Percentiles rank a stretch among this genome's conserved stretches.
Conservation (phyloP, 2,113 vertebrate genomes). For the Urocolius indicus region DNA sequence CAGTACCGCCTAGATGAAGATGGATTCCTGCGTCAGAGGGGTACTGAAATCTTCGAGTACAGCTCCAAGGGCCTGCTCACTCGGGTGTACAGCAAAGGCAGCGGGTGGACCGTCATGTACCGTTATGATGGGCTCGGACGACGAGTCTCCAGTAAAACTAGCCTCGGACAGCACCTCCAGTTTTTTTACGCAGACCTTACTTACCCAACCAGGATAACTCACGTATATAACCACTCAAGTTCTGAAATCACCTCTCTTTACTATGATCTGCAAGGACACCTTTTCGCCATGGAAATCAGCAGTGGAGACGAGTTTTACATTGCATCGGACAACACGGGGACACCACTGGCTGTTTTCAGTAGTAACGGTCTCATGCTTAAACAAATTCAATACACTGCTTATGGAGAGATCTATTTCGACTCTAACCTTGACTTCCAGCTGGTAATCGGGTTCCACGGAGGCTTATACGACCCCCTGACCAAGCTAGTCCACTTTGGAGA, state of each 20-base stretch:
- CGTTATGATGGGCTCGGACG: conserved; percentile 94
- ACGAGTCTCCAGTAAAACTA: conserved; percentile 93
- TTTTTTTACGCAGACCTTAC: conserved; percentile 97
- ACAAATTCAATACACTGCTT: conserved; percentile 97
- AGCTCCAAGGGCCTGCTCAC: conserved; percentile 96
- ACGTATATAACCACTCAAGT: conserved; percentile 97
- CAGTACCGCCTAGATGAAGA: conserved; percentile 97
- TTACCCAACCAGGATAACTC: conserved; percentile 93
- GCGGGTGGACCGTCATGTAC: conserved; percentile 93
- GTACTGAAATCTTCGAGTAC: conserved; percentile 95
- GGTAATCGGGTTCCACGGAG: conserved; percentile 96
- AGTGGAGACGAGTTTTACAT: conserved; percentile 98
- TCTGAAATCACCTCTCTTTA: conserved; percentile 98
- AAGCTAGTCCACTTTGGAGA: conserved; percentile 96
- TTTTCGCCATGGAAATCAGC: conserved; percentile 98
- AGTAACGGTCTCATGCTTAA: conserved; percentile 96
- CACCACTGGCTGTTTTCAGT: conserved; percentile 94
- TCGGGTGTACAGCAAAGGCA: conserved; percentile 95
- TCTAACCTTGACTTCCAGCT: conserved; percentile 97
- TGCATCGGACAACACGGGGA: conserved; percentile 95
- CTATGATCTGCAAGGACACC: conserved; percentile 96
- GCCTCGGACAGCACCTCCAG: conserved; percentile 92
- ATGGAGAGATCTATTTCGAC: conserved; percentile 96
- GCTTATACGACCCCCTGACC: conserved; percentile 94
- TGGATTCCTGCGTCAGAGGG: conserved; percentile 93